Evolutionary conservation across 2,888 invertebrate species (phyloP), one percentile per base, ranked within the genome.

Genomic region (Ochropleura leucogaster): DNA sequence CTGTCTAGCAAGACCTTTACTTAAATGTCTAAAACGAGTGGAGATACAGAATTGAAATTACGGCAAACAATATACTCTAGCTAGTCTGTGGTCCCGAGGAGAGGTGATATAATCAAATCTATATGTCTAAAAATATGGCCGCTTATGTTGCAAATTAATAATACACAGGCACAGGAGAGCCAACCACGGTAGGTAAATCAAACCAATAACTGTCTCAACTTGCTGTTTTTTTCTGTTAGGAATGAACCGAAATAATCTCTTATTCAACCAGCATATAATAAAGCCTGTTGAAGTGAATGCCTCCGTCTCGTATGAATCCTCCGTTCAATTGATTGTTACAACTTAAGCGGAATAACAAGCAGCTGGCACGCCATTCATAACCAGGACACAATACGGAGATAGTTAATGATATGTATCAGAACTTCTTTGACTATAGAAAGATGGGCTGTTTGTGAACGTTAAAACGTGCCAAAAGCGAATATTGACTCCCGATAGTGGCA

Each of bases 321-420:
- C 71, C 75, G 71, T 81, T 83, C 77, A 88, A 89, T 89, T 86
- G 87, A 78, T 82, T 83, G 74, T 72, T 66, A 77, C 68, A 64
- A 55, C 63, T 79, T 72, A 42, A 51, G 60, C 63, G 60, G 75
- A 81, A 70, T 84, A 71, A 71, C 51, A 84, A 80, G 75, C 81
- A 84, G 81, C 64, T 81, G 81, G 60, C 70, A 74, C 81, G 14
- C 75, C 60, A 84, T 81, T 81, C 75, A 68, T 65, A 64, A n/a
- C 68, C 68, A 72, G 53, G 14, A 62, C 66, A 44, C 30, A 59
- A n/a, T 67, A 72, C n/a, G 10, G 18, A 63, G 51, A 60, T 64
- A 72, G 47, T 53, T 59, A 65, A 62, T 79, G 72, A 66, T 9
- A 65, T 59, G 30, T 62, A 68, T 51, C 55, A 42, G 49, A 51